Evolutionary conservation across 2,113 vertebrate species (phyloP).

Genomic region (Hydrochoerus hydrochaeris): DNA sequence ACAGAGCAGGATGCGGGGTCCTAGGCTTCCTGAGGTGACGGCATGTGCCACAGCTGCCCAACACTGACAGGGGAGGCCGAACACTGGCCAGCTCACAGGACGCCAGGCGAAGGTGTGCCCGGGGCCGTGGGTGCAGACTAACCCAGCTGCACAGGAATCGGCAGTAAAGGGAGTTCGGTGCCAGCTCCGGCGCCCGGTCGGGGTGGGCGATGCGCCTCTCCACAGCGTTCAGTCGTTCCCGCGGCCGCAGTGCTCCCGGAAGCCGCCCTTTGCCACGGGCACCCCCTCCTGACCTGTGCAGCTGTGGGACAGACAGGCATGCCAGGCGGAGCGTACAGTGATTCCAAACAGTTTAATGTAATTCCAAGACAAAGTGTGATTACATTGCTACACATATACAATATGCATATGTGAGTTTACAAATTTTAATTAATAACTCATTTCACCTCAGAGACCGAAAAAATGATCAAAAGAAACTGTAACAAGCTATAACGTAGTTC

Average conservation of each 20-base stretch:
- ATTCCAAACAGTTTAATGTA: slow-evolving; percentile 99
- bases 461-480: slow-evolving; percentile 99
- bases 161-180: background rate
- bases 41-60: background rate
- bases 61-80: background rate
- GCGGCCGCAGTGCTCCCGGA: background rate
- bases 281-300: background rate
- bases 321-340: slow-evolving; percentile 86
- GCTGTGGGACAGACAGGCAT: background rate
- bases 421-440: slow-evolving; percentile 99
- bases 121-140: background rate
- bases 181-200: background rate
- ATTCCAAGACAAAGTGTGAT: slow-evolving; percentile 99
- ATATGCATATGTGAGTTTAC: slow-evolving; percentile 99
- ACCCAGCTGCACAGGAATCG: rapidly evolving
- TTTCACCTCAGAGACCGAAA: slow-evolving; percentile 99
- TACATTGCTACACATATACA: slow-evolving; percentile 99
- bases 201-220: no score
- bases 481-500: slow-evolving; percentile 99
- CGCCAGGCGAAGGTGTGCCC: background rate
- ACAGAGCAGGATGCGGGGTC: background rate
- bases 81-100: background rate
- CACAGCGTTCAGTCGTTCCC: background rate
- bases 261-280: rapidly evolving
- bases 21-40: background rate